Conservation (phyloP, 1,140 invertebrate species). For the Arion vulgaris region DNA sequence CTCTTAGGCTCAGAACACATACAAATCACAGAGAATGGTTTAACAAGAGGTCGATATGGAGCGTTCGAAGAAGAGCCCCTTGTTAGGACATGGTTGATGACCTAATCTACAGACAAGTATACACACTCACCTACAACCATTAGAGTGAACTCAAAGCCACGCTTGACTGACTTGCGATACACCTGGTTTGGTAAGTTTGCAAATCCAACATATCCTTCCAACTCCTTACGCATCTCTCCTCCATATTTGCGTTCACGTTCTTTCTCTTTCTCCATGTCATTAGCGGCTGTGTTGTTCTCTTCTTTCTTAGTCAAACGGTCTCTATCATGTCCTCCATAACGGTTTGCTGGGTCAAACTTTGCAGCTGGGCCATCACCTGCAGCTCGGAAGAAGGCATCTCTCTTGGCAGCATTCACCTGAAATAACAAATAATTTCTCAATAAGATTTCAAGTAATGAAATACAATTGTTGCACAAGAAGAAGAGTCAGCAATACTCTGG, state of each 20-base stretch:
- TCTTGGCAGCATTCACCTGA: constrained; percentile 66
- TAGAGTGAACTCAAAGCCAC: constrained; percentile 98
- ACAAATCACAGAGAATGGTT: too few species aligned
- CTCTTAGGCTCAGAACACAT: too few species aligned
- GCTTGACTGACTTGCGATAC: constrained; percentile 98
- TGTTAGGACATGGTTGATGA: too few species aligned
- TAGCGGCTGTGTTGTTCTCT: constrained; percentile 18
- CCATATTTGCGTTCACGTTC: constrained; percentile 63
- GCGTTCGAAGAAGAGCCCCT: too few species aligned
- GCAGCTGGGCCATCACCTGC: constrained; percentile 54
- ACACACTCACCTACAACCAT: constrained; percentile 97
- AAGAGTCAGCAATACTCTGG: too few species aligned
- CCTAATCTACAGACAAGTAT: too few species aligned
- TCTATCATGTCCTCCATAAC: constrained; percentile 53
- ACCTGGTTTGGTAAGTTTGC: constrained; percentile 99
- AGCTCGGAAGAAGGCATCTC: constrained; percentile 68
- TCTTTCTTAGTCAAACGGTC: constrained; percentile 49
- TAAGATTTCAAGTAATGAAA: too few species aligned
- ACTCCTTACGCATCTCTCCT: constrained; percentile 68
- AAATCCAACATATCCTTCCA: constrained; percentile 88
- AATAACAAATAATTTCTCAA: neutral
- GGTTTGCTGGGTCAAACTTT: constrained; percentile 66
- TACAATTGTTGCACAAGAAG: too few species aligned
- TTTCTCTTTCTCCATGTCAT: constrained; percentile 49
- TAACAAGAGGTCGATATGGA: too few species aligned